phyloP scores from a whole-genome alignment of 2,888 invertebrate species.

The Idaea aversata region DNA sequence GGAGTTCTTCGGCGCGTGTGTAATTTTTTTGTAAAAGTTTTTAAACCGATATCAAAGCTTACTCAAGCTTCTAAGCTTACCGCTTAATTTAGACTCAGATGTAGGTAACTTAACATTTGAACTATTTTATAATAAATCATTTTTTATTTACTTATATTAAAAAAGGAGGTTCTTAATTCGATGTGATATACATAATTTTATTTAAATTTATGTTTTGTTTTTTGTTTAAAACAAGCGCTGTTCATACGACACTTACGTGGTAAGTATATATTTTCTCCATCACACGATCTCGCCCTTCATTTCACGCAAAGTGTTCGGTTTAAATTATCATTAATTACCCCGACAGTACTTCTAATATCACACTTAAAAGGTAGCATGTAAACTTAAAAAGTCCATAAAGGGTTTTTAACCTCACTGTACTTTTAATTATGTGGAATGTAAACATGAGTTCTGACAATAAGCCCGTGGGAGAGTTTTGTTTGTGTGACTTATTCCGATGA shows the following conservation, averaged over 20 bases:
- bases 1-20: too few species aligned
- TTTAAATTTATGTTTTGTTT: too few species aligned
- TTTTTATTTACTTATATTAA: too few species aligned
- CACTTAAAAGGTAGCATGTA: slow-evolving; percentile 25
- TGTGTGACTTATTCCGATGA: background rate
- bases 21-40: too few species aligned
- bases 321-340: slow-evolving; percentile 22
- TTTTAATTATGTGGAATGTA: slow-evolving; percentile 48
- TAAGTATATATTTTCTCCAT: background rate
- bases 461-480: slow-evolving; percentile 19
- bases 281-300: background rate
- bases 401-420: slow-evolving; percentile 51
- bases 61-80: too few species aligned
- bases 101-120: too few species aligned
- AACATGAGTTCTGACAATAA: slow-evolving; percentile 41
- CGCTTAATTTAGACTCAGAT: too few species aligned
- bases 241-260: background rate
- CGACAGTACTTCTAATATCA: slow-evolving; percentile 37
- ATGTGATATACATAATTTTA: too few species aligned
- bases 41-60: too few species aligned
- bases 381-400: slow-evolving; percentile 37
- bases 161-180: too few species aligned
- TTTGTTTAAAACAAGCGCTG: too few species aligned
- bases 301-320: background rate
- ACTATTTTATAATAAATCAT: too few species aligned